These are phyloP conservation scores for Desmophyllum pertusum DNA, from an alignment of 92 coral and sea anemone genomes.

Conservation along the genomic window DNA sequence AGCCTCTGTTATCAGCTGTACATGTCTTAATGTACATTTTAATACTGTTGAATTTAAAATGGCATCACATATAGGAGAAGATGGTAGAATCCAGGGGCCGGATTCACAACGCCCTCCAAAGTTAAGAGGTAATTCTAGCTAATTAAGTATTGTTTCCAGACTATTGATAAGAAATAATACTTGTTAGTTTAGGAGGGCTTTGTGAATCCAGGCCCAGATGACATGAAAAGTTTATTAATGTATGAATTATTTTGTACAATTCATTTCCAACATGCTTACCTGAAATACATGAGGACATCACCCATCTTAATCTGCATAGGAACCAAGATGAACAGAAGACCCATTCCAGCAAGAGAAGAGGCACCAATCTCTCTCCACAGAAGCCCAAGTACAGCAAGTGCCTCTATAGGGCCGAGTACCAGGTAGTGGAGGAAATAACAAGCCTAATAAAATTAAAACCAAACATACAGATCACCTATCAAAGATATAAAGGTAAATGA, in stretches of 20 bases:
- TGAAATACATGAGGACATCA: conserved; percentile 68
- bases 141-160: too few species aligned
- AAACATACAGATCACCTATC: too few species aligned
- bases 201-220: too few species aligned
- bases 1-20: background rate
- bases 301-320: conserved; percentile 84
- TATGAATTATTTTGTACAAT: too few species aligned
- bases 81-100: too few species aligned
- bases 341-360: conserved; percentile 82
- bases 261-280: conserved; percentile 41
- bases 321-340: conserved; percentile 67
- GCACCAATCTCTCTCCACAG: conserved; percentile 81
- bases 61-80: too few species aligned
- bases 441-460: conserved; percentile 19
- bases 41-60: too few species aligned
- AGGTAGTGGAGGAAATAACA: conserved; percentile 73
- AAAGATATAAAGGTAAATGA: background rate
- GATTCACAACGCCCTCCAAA: too few species aligned
- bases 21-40: too few species aligned
- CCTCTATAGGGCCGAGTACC: conserved; percentile 83
- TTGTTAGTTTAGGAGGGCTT: too few species aligned
- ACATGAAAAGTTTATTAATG: background rate
- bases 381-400: conserved; percentile 65
- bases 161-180: too few species aligned
- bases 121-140: too few species aligned